A percentile compares a stretch with the other conserved stretches of the same genome.
Evolutionary conservation across 2,888 invertebrate species (phyloP).

Genomic region (Macrophya annulata): DNA sequence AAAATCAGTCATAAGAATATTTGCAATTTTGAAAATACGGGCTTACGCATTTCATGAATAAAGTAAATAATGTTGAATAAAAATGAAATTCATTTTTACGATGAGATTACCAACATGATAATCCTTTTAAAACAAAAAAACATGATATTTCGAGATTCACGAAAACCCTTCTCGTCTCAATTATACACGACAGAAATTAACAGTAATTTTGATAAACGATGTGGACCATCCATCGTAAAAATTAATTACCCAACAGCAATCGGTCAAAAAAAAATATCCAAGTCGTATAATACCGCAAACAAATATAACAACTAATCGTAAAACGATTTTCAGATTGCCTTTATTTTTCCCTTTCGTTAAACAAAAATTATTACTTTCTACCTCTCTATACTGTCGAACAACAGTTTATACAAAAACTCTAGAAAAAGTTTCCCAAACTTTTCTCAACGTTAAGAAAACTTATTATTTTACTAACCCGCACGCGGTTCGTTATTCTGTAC

Average conservation of each 20-base stretch:
- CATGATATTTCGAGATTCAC: background rate
- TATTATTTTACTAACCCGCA: background rate
- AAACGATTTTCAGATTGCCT: background rate
- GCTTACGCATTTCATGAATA: no score
- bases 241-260: constrained; percentile 3
- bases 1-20: no score
- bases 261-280: background rate
- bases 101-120: background rate
- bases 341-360: background rate
- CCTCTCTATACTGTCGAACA: background rate
- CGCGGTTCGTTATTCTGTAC: background rate
- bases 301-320: background rate
- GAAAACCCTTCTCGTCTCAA: background rate
- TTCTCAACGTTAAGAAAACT: background rate
- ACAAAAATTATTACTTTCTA: background rate
- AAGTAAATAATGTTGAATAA: background rate
- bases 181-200: background rate
- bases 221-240: background rate
- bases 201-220: constrained; percentile 25
- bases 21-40: no score
- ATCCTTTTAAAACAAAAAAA: background rate
- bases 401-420: background rate
- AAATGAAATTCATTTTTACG: background rate
- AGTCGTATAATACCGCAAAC: background rate
- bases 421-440: background rate